Conservation (phyloP, 2,113 vertebrate species). For the Anarhynchus alexandrinus region DNA sequence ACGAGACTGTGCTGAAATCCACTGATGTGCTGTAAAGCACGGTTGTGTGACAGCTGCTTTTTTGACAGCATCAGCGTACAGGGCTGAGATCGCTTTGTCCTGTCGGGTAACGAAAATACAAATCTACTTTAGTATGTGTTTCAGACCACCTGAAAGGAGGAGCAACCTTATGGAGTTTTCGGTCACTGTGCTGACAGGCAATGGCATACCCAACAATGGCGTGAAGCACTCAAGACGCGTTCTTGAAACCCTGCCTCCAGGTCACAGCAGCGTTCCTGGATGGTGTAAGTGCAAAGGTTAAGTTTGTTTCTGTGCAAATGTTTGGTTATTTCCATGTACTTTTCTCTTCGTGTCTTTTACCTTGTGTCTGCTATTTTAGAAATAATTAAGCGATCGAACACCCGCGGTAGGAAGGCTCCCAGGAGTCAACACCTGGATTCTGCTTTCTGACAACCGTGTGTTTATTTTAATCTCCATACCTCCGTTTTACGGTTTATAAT, state of each 20-base stretch:
- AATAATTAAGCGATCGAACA: fast-evolving
- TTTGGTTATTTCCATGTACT: background rate
- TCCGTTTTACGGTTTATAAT: background rate
- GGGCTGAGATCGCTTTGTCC: background rate
- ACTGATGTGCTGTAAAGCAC: fast-evolving
- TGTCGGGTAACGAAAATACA: background rate
- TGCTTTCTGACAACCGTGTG: background rate
- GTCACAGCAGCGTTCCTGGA: fast-evolving
- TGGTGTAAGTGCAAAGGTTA: background rate
- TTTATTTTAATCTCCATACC: background rate
- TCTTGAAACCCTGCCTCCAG: background rate
- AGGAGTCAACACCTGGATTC: background rate
- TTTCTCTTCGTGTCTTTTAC: background rate
- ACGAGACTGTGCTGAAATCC: background rate
- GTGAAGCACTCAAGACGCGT: fast-evolving
- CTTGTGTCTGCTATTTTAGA: background rate
- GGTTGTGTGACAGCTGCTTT: background rate
- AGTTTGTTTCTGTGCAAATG: background rate
- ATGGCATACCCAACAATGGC: fast-evolving
- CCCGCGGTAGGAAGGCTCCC: background rate
- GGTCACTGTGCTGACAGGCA: background rate
- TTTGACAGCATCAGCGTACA: fast-evolving
- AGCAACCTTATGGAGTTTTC: background rate
- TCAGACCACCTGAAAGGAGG: background rate
- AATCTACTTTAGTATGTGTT: background rate